A percentile compares a stretch with the other conserved stretches of the same genome.
phyloP scores from a whole-genome alignment of 2,797 vertebrate species.

The Muscicapa striata region DNA sequence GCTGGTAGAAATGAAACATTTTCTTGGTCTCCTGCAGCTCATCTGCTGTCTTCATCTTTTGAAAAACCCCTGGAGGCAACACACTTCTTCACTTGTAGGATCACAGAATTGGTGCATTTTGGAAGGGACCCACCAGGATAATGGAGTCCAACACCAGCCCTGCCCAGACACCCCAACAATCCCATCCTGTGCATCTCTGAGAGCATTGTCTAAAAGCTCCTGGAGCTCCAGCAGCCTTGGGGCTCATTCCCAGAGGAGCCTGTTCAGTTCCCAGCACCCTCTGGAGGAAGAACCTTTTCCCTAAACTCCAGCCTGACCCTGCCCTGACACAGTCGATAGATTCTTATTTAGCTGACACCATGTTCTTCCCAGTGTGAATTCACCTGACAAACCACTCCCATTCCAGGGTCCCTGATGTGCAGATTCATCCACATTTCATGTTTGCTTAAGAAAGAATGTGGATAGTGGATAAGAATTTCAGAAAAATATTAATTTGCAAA shows the following conservation, averaged over 20 bases:
- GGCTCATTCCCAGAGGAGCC: not conserved
- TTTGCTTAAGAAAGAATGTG: not conserved
- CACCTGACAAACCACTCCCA: not conserved
- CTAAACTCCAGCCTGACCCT: not conserved
- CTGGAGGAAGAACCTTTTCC: not conserved
- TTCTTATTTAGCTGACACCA: not conserved
- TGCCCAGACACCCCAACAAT: not conserved
- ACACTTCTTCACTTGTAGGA: not conserved
- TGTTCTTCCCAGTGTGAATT: not conserved
- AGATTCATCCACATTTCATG: not conserved
- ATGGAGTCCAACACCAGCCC: accelerated
- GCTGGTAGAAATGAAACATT: not conserved
- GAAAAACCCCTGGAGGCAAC: not conserved
- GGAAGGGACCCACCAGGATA: not conserved
- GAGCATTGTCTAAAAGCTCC: accelerated
- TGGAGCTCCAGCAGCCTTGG: not conserved
- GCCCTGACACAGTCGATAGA: too few relatives aligned
- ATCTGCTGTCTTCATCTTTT: not conserved
- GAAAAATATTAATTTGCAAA: not conserved
- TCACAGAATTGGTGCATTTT: not conserved
- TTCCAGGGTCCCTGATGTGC: not conserved
- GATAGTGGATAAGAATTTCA: not conserved
- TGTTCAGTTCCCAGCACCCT: not conserved
- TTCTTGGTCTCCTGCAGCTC: not conserved
- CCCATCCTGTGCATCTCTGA: not conserved